phyloP scores from a whole-genome alignment of 2,888 invertebrate genomes.

The Noctua janthe region DNA sequence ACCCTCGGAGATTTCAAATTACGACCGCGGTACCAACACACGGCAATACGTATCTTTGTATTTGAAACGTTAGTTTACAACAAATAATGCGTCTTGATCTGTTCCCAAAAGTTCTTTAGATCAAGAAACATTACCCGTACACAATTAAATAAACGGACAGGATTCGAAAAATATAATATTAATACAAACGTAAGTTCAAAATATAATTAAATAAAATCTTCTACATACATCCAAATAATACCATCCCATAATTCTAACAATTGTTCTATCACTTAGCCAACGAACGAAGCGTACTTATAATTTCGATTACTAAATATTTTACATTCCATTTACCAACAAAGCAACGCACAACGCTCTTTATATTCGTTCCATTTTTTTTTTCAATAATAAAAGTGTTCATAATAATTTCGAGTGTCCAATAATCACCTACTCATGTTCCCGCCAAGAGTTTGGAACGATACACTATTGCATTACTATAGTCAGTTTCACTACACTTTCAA shows the following conservation, averaged over 20 bases:
- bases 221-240: slow-evolving; percentile 76
- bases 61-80: slow-evolving; percentile 80
- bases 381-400: slow-evolving; percentile 79
- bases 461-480: slow-evolving; percentile 72
- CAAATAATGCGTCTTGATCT: slow-evolving; percentile 79
- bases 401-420: slow-evolving; percentile 80
- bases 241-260: slow-evolving; percentile 82
- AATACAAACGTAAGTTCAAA: slow-evolving; percentile 51
- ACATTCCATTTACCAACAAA: slow-evolving; percentile 85
- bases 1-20: slow-evolving; percentile 90
- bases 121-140: slow-evolving; percentile 43
- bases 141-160: slow-evolving; percentile 48
- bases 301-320: slow-evolving; percentile 80
- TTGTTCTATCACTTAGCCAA: slow-evolving; percentile 83
- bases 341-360: slow-evolving; percentile 84
- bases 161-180: slow-evolving; percentile 28
- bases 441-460: slow-evolving; percentile 73
- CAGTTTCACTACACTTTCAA: slow-evolving; percentile 78
- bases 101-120: slow-evolving; percentile 52
- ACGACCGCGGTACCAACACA: slow-evolving; percentile 79
- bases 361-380: slow-evolving; percentile 77
- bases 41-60: slow-evolving; percentile 80
- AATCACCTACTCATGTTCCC: slow-evolving; percentile 89
- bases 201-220: slow-evolving; percentile 58
- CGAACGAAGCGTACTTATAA: slow-evolving; percentile 85